Percentiles rank a stretch among this genome's conserved stretches.
Conservation (phyloP, 2,113 vertebrate genomes). For the Oriolus oriolus region DNA sequence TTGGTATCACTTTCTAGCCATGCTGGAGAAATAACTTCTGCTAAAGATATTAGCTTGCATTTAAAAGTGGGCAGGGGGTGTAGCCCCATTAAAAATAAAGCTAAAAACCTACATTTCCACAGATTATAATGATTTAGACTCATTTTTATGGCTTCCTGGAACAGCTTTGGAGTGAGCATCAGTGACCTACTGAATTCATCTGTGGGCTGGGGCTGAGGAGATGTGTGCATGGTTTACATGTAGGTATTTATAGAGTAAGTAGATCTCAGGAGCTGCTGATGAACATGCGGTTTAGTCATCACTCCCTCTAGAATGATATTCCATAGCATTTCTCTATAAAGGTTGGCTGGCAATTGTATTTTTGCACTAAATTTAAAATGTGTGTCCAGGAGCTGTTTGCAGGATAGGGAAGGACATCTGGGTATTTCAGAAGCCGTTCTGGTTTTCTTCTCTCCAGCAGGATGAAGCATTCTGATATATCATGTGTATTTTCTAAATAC, state of each 20-base stretch:
- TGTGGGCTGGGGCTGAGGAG: background rate
- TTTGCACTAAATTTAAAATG: conserved; percentile 25
- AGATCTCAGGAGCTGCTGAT: conserved; percentile 15
- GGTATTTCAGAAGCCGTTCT: background rate
- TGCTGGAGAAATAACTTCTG: background rate
- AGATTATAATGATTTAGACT: background rate
- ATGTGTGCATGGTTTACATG: conserved; percentile 8
- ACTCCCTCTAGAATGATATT: conserved; percentile 2
- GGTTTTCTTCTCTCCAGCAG: background rate
- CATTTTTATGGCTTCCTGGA: background rate
- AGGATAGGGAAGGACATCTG: background rate
- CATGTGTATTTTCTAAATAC: background rate
- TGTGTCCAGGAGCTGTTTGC: background rate
- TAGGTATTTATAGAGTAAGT: conserved; percentile 53
- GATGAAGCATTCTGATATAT: background rate
- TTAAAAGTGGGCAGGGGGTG: background rate
- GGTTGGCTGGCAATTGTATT: conserved; percentile 18
- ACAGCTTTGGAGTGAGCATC: background rate
- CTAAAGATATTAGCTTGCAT: background rate
- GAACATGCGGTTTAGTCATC: conserved; percentile 45
- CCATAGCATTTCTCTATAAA: background rate
- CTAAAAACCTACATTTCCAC: background rate
- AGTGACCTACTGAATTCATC: background rate
- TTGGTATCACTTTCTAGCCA: background rate
- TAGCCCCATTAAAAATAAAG: background rate